Evolutionary conservation across 1,140 invertebrate species (phyloP).

Genomic region (Brachionus calyciflorus): DNA sequence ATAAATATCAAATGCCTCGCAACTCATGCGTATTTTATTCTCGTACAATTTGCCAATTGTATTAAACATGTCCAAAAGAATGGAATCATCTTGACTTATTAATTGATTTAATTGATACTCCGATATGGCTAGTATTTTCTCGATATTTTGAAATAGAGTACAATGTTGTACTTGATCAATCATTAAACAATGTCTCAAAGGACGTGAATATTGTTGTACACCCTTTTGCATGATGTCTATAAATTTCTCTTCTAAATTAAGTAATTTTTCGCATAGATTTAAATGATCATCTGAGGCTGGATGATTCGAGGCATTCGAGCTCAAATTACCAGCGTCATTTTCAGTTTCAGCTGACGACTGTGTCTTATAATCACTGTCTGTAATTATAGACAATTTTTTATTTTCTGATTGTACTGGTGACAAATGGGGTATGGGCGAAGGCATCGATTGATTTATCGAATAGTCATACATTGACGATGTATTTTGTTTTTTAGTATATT

Average conservation of each 20-base stretch:
- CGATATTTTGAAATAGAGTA: constrained; percentile 35
- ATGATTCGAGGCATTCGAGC: neutral
- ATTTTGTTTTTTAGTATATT: neutral
- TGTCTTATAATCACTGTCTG: constrained; percentile 38
- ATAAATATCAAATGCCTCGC: constrained; percentile 46
- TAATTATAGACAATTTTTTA: constrained; percentile 10
- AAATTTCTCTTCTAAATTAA: constrained; percentile 44
- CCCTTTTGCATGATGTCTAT: constrained; percentile 37
- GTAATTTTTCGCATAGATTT: constrained; percentile 15
- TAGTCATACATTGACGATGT: neutral
- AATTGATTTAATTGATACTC: constrained; percentile 42
- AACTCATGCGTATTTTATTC: constrained; percentile 43
- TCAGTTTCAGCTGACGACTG: constrained; percentile 37
- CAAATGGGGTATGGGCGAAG: constrained; percentile 33
- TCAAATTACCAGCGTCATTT: neutral
- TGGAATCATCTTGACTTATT: constrained; percentile 36
- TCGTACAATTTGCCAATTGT: constrained; percentile 46
- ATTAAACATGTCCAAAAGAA: constrained; percentile 42
- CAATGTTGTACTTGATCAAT: constrained; percentile 1
- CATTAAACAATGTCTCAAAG: constrained; percentile 40
- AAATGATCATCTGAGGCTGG: neutral
- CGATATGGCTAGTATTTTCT: constrained; percentile 38
- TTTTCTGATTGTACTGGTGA: neutral
- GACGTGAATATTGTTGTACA: constrained; percentile 39
- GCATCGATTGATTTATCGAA: neutral